Percentiles rank a stretch among this genome's conserved stretches.
Evolutionary conservation across 2,888 invertebrate species (phyloP).

Genomic region (Trachelus tabidus): DNA sequence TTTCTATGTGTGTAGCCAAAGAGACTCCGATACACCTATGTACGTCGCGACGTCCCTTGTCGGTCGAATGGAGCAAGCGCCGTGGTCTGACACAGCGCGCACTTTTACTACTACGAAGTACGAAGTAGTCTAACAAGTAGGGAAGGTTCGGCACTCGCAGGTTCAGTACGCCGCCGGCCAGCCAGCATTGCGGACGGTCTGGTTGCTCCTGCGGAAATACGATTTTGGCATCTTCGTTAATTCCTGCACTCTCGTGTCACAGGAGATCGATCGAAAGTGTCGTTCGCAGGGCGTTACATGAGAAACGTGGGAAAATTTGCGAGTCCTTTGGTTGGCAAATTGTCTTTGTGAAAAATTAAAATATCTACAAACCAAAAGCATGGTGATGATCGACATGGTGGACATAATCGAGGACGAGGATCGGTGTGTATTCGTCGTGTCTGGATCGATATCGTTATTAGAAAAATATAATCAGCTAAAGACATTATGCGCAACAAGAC

Average conservation of each 20-base stretch:
- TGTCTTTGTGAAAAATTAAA: too few species aligned
- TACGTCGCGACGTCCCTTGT: too few species aligned
- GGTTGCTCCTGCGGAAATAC: neutral
- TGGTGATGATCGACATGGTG: constrained; percentile 64
- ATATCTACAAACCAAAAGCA: constrained; percentile 15
- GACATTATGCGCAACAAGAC: neutral
- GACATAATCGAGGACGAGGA: constrained; percentile 60
- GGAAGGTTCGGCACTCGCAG: constrained; percentile 2
- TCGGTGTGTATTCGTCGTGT: constrained; percentile 47
- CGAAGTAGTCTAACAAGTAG: constrained; percentile 2
- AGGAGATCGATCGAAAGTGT: too few species aligned
- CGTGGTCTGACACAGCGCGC: constrained; percentile 8
- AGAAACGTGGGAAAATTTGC: neutral
- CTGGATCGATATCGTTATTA: neutral
- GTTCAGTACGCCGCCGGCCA: constrained; percentile 7
- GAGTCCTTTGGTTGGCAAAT: too few species aligned
- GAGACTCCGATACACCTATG: too few species aligned
- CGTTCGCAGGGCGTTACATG: neutral
- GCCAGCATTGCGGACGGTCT: neutral
- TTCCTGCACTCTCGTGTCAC: too few species aligned
- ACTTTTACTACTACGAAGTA: constrained; percentile 6
- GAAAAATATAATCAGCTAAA: neutral
- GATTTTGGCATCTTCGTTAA: neutral
- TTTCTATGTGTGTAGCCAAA: too few species aligned
- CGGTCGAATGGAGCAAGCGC: constrained; percentile 6